These are phyloP conservation scores for Chrysemys picta DNA, from an alignment of 2,113 vertebrate species.

Conservation along the genomic window DNA sequence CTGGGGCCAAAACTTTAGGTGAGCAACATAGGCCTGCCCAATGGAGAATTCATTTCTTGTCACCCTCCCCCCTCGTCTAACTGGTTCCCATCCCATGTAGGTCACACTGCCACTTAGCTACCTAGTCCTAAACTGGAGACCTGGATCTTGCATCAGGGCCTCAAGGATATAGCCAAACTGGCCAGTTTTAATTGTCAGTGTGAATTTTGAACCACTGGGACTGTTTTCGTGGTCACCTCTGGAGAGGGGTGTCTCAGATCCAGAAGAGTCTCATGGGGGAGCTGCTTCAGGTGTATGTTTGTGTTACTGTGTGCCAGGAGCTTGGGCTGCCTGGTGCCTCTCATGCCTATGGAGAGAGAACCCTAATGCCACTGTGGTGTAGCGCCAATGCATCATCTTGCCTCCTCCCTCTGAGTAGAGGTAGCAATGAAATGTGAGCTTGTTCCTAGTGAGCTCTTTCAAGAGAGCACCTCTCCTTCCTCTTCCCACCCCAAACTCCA, in stretches of 20 bases:
- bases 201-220: constrained; percentile 40
- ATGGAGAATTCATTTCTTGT: neutral
- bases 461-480: constrained; percentile 27
- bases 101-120: neutral
- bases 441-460: constrained; percentile 22
- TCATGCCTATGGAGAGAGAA: constrained; percentile 38
- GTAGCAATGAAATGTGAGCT: constrained; percentile 54
- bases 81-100: neutral
- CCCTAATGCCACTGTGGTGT: constrained; percentile 28
- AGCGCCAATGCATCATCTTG: constrained; percentile 30
- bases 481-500: neutral
- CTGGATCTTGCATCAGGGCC: neutral
- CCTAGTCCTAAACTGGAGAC: neutral
- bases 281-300: constrained; percentile 27
- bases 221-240: constrained; percentile 45
- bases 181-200: neutral
- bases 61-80: neutral
- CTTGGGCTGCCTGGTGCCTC: constrained; percentile 40
- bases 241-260: constrained; percentile 34
- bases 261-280: constrained; percentile 36
- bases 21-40: neutral
- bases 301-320: constrained; percentile 38
- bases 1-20: neutral
- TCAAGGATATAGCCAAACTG: neutral
- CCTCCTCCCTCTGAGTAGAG: constrained; percentile 36